Evolutionary conservation across 2,113 vertebrate species (phyloP).

Genomic region (Catagonus wagneri): DNA sequence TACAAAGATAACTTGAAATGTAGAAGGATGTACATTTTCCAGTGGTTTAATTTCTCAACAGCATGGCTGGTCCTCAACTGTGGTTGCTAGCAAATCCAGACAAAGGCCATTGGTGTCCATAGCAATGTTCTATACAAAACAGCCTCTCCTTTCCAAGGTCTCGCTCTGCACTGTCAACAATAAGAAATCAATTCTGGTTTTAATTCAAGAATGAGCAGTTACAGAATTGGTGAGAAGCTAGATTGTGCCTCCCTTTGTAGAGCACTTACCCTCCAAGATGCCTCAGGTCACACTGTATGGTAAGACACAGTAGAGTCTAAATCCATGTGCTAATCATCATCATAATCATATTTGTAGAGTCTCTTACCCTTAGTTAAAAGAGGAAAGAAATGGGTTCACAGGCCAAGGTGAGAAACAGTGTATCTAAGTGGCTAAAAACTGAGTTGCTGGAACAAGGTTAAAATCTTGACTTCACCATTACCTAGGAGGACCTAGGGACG

Average conservation of each 20-base stretch:
- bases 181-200: not conserved
- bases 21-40: not conserved
- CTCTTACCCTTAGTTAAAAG: not conserved
- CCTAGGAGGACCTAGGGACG: not conserved
- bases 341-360: not conserved
- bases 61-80: not conserved
- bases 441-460: not conserved
- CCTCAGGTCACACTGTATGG: not conserved
- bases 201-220: not conserved
- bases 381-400: not conserved
- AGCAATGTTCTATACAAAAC: not conserved
- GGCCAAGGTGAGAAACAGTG: not conserved
- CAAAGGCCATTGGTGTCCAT: not conserved
- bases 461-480: not conserved
- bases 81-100: not conserved
- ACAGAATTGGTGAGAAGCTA: not conserved
- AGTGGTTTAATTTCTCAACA: not conserved
- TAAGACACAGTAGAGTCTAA: not conserved
- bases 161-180: not conserved
- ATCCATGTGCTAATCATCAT: not conserved
- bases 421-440: not conserved
- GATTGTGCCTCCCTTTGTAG: not conserved
- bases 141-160: not conserved
- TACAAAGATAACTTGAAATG: not conserved
- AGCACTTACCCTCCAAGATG: not conserved